These are phyloP conservation scores for Tadarida brasiliensis DNA, from an alignment of 2,797 vertebrate species.

Conservation along the genomic window DNA sequence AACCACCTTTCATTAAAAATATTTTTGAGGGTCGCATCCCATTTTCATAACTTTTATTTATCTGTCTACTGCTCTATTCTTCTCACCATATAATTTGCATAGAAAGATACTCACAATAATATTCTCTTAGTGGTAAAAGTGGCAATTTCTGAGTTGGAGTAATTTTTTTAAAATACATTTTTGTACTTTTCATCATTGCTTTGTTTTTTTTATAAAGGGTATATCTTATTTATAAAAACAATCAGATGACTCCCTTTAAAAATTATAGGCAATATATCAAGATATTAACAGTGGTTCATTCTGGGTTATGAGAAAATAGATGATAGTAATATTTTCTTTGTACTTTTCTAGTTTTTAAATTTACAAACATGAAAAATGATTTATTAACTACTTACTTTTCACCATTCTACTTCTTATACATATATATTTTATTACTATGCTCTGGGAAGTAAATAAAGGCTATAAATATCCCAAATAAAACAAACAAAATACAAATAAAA, in stretches of 20 bases:
- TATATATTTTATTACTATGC: background rate
- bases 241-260: background rate
- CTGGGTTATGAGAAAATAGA: background rate
- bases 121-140: background rate
- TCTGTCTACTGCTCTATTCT: background rate
- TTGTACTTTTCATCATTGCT: background rate
- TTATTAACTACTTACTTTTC: background rate
- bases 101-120: background rate
- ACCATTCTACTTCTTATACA: background rate
- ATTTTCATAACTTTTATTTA: background rate
- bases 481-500: background rate
- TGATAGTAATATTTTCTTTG: background rate
- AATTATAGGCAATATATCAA: background rate
- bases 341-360: constrained; percentile 32
- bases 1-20: constrained; percentile 26
- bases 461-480: background rate
- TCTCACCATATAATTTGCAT: background rate
- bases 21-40: background rate
- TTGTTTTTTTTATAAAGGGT: constrained; percentile 7
- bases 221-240: background rate
- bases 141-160: background rate
- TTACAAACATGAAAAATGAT: background rate
- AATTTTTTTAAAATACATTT: background rate
- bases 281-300: background rate
- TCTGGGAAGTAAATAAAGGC: constrained; percentile 9